Percentiles rank a stretch among this genome's conserved stretches.
These are phyloP conservation scores for Callipepla squamata DNA, from an alignment of 2,113 vertebrate genomes.

Conservation along the genomic window DNA sequence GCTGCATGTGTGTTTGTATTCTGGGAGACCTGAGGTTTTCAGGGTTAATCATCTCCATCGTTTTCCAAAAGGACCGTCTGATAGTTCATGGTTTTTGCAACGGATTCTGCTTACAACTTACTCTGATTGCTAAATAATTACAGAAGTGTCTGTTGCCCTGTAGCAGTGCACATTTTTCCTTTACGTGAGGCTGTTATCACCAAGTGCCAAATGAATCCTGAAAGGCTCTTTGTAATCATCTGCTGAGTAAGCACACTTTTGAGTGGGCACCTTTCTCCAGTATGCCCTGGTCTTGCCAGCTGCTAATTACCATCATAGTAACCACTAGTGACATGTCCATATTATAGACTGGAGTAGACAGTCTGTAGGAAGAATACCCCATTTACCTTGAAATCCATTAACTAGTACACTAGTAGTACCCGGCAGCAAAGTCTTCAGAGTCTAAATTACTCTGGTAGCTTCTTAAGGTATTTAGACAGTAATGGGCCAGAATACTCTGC, in stretches of 20 bases:
- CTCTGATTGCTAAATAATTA: conserved; percentile 38
- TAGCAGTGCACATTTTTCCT: conserved; percentile 40
- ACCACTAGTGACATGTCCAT: not conserved
- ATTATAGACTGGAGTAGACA: not conserved
- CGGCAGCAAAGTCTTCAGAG: not conserved
- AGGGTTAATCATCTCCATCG: not conserved
- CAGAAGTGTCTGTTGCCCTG: not conserved
- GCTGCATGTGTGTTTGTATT: not conserved
- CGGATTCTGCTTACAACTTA: conserved; percentile 35
- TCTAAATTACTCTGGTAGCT: not conserved
- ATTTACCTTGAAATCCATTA: conserved; percentile 7
- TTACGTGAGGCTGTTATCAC: conserved; percentile 27
- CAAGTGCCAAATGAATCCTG: conserved; percentile 43
- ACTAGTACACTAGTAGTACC: not conserved
- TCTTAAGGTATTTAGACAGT: not conserved
- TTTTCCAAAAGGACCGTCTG: not conserved
- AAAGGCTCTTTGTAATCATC: conserved; percentile 47
- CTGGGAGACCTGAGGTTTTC: not conserved
- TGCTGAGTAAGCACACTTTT: conserved; percentile 45
- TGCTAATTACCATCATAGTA: conserved; percentile 2
- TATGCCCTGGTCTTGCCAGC: not conserved
- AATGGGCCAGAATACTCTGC: not conserved
- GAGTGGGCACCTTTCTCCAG: not conserved
- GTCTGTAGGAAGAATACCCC: not conserved
- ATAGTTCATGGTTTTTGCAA: conserved; percentile 32